Conservation (phyloP, 2,797 vertebrate species). For the Acipenser transmontanus region DNA sequence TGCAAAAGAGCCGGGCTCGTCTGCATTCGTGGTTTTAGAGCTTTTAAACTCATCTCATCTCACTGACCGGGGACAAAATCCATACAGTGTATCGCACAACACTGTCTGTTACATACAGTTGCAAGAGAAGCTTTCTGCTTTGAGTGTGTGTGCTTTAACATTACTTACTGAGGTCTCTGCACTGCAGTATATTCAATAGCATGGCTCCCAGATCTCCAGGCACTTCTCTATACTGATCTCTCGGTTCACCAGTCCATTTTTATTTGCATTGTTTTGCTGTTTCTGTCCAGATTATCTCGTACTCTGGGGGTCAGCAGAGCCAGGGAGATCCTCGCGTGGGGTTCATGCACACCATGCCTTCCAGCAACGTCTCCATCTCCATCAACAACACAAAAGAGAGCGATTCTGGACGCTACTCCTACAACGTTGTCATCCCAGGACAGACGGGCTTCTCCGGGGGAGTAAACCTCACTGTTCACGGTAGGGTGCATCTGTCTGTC, state of each 20-base stretch:
- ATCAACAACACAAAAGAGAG: slow-evolving; percentile 75
- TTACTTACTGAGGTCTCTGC: not conserved
- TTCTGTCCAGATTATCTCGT: slow-evolving; percentile 67
- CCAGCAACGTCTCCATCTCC: slow-evolving; percentile 74
- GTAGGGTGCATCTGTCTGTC: slow-evolving; percentile 32
- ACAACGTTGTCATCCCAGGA: slow-evolving; percentile 65
- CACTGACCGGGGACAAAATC: no score
- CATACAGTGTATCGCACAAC: no score
- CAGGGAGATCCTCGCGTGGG: slow-evolving; percentile 59
- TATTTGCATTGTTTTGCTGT: not conserved
- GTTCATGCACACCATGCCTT: slow-evolving; percentile 64
- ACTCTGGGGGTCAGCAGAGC: slow-evolving; percentile 59
- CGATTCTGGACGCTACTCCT: slow-evolving; percentile 76
- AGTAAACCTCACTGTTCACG: slow-evolving; percentile 63
- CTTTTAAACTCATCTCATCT: no score
- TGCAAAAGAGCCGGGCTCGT: no score
- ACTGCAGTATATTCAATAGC: not conserved
- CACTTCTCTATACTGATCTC: not conserved
- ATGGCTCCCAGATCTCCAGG: not conserved
- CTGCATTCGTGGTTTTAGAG: no score
- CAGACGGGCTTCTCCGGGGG: slow-evolving; percentile 48
- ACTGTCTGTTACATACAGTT: no score
- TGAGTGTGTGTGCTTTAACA: not conserved
- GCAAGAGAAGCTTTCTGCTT: not conserved
- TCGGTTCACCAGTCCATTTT: no score